Conservation (phyloP, 1,140 invertebrate genomes). For the Platyscapa corneri region DNA sequence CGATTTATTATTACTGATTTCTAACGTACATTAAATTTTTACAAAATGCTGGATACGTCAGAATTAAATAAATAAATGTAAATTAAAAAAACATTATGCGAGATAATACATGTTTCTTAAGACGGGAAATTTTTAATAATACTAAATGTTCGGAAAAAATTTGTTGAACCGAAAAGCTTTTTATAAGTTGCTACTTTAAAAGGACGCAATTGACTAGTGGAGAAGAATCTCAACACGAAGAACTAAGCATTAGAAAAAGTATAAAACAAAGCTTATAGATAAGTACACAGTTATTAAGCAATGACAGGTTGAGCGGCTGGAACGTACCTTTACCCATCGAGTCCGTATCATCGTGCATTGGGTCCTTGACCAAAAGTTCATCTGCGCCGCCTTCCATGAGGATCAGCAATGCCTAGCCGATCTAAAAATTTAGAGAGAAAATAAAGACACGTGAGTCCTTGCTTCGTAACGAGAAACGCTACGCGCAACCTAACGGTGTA, state of each 20-base stretch:
- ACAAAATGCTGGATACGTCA: too few relatives aligned
- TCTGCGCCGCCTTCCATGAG: constrained; percentile 73
- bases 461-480: neutral
- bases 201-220: neutral
- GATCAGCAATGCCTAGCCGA: constrained; percentile 62
- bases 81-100: too few relatives aligned
- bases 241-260: neutral
- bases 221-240: too few relatives aligned
- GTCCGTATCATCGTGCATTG: constrained; percentile 62
- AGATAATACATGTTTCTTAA: too few relatives aligned
- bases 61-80: too few relatives aligned
- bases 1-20: too few relatives aligned
- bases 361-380: constrained; percentile 69
- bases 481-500: neutral
- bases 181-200: neutral
- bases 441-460: constrained; percentile 28
- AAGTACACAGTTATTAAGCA: neutral
- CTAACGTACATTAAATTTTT: too few relatives aligned
- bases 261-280: neutral
- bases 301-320: neutral
- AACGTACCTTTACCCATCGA: constrained; percentile 64
- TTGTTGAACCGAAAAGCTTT: neutral
- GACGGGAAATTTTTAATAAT: too few relatives aligned
- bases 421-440: constrained; percentile 56
- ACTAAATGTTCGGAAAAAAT: too few relatives aligned